These are phyloP conservation scores for Xestia sexstrigata DNA, from an alignment of 2,888 invertebrate species.

Conservation along the genomic window DNA sequence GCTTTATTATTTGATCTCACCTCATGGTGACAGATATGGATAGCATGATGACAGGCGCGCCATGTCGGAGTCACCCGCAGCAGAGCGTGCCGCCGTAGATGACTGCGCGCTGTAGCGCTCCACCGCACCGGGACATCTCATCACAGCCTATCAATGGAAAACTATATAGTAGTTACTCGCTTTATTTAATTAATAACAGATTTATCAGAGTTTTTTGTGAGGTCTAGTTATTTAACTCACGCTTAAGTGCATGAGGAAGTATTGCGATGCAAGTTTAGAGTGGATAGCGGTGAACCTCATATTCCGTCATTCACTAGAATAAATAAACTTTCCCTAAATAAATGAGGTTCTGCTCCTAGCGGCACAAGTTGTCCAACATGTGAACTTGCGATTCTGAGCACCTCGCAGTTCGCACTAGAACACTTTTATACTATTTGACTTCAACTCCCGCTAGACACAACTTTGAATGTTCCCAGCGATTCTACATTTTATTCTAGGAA, in stretches of 20 bases:
- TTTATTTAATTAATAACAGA: neutral
- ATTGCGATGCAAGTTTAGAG: too few relatives aligned
- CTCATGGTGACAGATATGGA: neutral
- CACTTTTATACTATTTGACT: slow-evolving; percentile 24
- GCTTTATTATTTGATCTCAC: slow-evolving; percentile 32
- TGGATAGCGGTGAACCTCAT: too few relatives aligned
- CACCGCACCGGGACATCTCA: neutral
- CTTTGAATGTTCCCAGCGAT: slow-evolving; percentile 11
- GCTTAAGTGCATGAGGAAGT: neutral
- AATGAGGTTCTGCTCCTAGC: neutral
- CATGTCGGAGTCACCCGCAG: slow-evolving; percentile 9
- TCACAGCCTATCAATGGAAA: neutral
- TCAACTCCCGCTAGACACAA: slow-evolving; percentile 17
- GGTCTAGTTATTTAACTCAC: neutral
- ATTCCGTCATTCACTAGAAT: neutral
- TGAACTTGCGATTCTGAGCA: slow-evolving; percentile 17
- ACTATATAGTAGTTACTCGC: neutral
- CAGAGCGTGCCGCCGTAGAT: slow-evolving; percentile 20
- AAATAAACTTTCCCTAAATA: slow-evolving; percentile 16
- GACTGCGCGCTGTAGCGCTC: slow-evolving; percentile 47
- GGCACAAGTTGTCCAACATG: slow-evolving; percentile 3
- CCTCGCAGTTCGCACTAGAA: neutral
- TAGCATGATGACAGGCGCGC: slow-evolving; percentile 18
- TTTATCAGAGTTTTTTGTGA: neutral
- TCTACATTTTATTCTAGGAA: slow-evolving; percentile 1